Evolutionary conservation across 2,113 vertebrate genomes (phyloP), one percentile per base, ranked within the genome.

Genomic region (Bambusicola thoracicus): DNA sequence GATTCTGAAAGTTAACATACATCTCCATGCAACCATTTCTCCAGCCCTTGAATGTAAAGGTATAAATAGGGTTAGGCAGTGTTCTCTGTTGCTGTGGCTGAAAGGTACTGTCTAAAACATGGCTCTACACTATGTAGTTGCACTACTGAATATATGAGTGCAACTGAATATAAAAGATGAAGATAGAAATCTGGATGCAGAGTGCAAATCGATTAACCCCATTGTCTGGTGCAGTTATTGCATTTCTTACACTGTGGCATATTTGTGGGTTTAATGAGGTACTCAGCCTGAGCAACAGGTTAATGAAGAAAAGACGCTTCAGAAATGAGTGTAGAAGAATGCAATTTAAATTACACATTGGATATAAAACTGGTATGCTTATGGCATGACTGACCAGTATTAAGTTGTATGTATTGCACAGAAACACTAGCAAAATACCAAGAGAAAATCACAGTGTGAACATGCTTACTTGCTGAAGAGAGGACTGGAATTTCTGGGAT

Each of bases 211-310:
- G 85, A 8, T 51, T 27, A 27, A 13, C 55, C 62, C 78, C 58
- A 59, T 75, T 89, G 79, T 77, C 62, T 85, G 25, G n/a, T 87
- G 61, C 48, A 53, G 22, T 46, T 73, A 61, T 22, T 81, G 58
- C 5, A 2, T 34, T 21, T 48, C 56, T 68, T 62, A 77, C 25
- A 3, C 56, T 58, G 67, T 6, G 0, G 73, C 79, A 87, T 62
- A 48, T 94, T 86, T 77, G 53, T 56, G 40, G 48, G 29, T 72
- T 86, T 85, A 79, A 83, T 41, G 89, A 95, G n/a, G 38, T 92
- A 66, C 79, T 80, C 4, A 0, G 55, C 44, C 78, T 89, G 55
- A 89, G 87, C 81, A 93, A 85, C 81, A 87, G 56, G 81, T 83
- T 79, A 20, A 72, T 20, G 29, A 82, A 86, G 73, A 65, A 81